Base-by-base conservation (phyloP, 2,113 vertebrate genomes). In the Rafetus swinhoei region DNA sequence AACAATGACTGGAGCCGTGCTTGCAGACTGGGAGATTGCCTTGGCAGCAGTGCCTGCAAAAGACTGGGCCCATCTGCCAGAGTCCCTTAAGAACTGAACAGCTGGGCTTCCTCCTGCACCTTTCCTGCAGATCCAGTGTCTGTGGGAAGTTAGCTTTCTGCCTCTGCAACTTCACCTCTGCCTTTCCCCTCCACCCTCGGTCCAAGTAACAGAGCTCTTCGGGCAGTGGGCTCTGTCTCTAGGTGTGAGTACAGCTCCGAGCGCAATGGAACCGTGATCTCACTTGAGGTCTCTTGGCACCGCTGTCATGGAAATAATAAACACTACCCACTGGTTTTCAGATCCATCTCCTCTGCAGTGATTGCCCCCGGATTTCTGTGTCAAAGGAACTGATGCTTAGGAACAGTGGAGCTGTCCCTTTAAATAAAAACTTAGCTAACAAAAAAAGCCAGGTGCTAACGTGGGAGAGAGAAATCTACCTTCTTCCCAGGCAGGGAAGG, bases 401-500 rank as follows among this genome's bases (percentile, higher is more conserved):
- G 25, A 57, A 72, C 53, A 65, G 86, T 24, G 1, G 32, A 55
- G 24, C 57, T n/a, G 53, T 82, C 85, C 24, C 88, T 95, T 87
- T 32, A 53, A 72, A 76, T 79, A 54, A 54, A 35, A 54, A 10
- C 60, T 55, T 6, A 81, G 81, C 79, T 13, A 62, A 9, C 22
- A 6, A 27, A 0, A 39, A 19, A 22, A 24, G 69, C n/a, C 65
- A 62, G 0, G 0, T 57, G 1, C 87, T 74, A 89, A 92, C 0
- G 1, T 56, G 84, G 91, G 87, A 94, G 88, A 95, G 32, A 92
- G 45, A 45, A 87, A 90, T 89, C 81, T 7, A 0, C 88, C 45
- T 11, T 54, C 56, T 86, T 81, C 18, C 86, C 50, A 62, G 56
- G 69, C 59, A 86, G 77, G 65, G 82, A 13, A 56, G 56, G 45